Evolutionary conservation across 2,797 vertebrate species (phyloP).

Genomic region (Gymnothorax reevesii): DNA sequence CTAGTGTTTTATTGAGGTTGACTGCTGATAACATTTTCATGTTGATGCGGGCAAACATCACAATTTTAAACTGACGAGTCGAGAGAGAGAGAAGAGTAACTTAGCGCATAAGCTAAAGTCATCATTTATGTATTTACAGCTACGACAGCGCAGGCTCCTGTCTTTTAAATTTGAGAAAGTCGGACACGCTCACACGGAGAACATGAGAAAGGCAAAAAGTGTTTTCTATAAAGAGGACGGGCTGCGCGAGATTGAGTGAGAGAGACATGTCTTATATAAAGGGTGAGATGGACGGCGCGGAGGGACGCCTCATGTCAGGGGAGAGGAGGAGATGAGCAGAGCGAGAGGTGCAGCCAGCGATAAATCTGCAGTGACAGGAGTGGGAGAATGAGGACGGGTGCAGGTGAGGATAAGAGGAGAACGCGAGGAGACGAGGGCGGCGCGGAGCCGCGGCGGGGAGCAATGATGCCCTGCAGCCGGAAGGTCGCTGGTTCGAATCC

Average conservation of each 20-base stretch:
- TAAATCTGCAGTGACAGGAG: neutral
- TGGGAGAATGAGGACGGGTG: neutral
- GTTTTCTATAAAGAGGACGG: neutral
- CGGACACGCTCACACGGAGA: neutral
- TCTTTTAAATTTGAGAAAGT: neutral
- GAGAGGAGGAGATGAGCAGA: neutral
- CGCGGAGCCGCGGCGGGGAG: no score
- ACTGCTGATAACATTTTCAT: neutral
- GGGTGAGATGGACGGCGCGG: neutral
- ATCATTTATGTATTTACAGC: neutral
- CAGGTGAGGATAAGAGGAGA: neutral
- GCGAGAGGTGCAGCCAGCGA: neutral
- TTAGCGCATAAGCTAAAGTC: neutral
- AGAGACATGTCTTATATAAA: neutral
- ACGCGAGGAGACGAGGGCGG: neutral
- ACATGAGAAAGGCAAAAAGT: neutral
- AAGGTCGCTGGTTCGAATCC: no score
- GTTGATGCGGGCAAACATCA: neutral
- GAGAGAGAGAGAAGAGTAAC: slow-evolving; percentile 4
- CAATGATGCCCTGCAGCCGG: no score
- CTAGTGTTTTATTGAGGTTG: neutral
- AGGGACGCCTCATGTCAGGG: neutral
- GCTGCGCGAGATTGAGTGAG: neutral
- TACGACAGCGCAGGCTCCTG: neutral
- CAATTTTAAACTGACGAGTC: neutral